Evolutionary conservation across 2,797 vertebrate genomes (phyloP).

Genomic region (Sebastes kiyomatsui): DNA sequence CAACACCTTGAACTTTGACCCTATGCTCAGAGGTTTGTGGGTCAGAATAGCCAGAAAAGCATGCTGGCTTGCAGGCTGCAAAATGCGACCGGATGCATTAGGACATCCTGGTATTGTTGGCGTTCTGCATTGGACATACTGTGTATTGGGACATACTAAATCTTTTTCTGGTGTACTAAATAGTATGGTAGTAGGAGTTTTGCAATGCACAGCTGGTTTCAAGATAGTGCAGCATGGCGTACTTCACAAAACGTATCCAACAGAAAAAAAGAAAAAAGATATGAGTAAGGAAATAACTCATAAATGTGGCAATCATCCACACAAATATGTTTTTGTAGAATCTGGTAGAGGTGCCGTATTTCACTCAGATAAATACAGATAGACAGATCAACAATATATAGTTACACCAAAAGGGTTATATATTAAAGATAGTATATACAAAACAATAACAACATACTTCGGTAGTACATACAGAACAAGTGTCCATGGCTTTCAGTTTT

Average conservation of each 20-base stretch:
- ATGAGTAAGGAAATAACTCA: neutral
- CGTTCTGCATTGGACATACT: too few relatives aligned
- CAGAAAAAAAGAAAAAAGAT: neutral
- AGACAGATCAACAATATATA: constrained; percentile 68
- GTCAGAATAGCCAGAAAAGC: too few relatives aligned
- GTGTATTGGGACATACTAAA: neutral
- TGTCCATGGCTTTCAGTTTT: constrained; percentile 91
- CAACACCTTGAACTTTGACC: too few relatives aligned
- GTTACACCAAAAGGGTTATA: constrained; percentile 90
- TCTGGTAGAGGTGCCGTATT: constrained; percentile 87
- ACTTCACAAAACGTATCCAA: constrained; percentile 19
- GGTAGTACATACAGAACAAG: constrained; percentile 86
- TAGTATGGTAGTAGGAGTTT: neutral
- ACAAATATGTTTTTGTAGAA: constrained; percentile 82
- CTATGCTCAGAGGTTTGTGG: too few relatives aligned
- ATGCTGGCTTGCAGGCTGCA: too few relatives aligned
- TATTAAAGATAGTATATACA: constrained; percentile 94
- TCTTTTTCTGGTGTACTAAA: neutral
- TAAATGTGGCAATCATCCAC: constrained; percentile 3
- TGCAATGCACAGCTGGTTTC: neutral
- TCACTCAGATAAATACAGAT: constrained; percentile 29
- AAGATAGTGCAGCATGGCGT: neutral
- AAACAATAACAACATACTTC: constrained; percentile 83
- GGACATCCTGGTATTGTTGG: too few relatives aligned
- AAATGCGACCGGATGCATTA: too few relatives aligned